Conservation (phyloP, 53 echinoderm and acorn worm species). For the Echinometra lucunter region DNA sequence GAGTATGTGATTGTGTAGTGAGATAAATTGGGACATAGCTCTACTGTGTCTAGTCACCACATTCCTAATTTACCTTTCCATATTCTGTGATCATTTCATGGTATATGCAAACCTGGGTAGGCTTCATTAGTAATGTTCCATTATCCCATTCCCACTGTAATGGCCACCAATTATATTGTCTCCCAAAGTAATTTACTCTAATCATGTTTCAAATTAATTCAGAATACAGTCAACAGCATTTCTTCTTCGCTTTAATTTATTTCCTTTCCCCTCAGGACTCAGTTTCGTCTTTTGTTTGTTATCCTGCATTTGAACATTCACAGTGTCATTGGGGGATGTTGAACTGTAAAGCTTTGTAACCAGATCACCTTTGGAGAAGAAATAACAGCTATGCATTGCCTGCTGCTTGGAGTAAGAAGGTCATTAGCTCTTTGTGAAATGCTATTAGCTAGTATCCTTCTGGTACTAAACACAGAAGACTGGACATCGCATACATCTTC, state of each 20-base stretch:
- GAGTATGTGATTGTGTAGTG: neutral
- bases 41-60: neutral
- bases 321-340: neutral
- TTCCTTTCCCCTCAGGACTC: neutral
- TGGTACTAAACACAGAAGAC: too few species aligned
- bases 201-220: slow-evolving; percentile 29
- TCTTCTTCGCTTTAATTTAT: neutral
- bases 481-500: too few species aligned
- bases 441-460: neutral
- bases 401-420: neutral
- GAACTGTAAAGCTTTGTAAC: neutral
- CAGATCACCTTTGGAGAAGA: neutral
- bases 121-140: slow-evolving; percentile 1
- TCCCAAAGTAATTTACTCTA: slow-evolving; percentile 20
- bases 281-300: neutral
- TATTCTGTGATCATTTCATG: neutral
- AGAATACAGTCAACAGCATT: slow-evolving; percentile 4
- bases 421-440: neutral
- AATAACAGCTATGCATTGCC: too few species aligned
- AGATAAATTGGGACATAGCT: neutral
- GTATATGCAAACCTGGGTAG: neutral
- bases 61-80: neutral
- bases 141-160: slow-evolving; percentile 24
- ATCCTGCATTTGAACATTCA: neutral
- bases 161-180: slow-evolving; percentile 42